These are phyloP conservation scores for Phasia obesa DNA, from an alignment of 2,888 invertebrate genomes.

Conservation along the genomic window DNA sequence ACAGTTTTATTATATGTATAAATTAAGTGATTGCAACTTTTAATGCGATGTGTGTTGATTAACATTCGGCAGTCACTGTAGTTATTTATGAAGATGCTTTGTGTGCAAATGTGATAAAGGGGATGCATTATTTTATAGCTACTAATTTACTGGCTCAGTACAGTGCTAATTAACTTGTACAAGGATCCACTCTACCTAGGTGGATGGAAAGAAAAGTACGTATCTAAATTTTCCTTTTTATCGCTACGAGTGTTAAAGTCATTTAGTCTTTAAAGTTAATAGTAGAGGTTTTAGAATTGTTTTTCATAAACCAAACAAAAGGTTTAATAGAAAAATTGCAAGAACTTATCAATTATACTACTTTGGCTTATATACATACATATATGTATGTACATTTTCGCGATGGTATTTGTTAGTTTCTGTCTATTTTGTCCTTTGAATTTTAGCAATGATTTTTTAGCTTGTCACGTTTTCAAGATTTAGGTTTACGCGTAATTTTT, in stretches of 20 bases:
- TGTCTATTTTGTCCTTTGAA: slow-evolving; percentile 45
- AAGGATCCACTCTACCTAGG: slow-evolving; percentile 19
- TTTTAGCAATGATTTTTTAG: slow-evolving; percentile 53
- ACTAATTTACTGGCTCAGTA: slow-evolving; percentile 65
- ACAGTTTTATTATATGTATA: too few relatives aligned
- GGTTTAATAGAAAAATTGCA: neutral
- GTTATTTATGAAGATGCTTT: neutral
- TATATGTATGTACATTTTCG: too few relatives aligned
- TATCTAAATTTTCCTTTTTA: too few relatives aligned
- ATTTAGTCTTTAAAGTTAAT: too few relatives aligned
- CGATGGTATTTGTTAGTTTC: slow-evolving; percentile 15
- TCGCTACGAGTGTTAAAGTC: too few relatives aligned
- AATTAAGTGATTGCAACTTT: too few relatives aligned
- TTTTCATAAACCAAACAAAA: neutral
- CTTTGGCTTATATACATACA: neutral
- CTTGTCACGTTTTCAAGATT: slow-evolving; percentile 69
- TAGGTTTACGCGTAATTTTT: slow-evolving; percentile 70
- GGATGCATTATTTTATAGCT: slow-evolving; percentile 69
- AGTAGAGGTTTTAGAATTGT: too few relatives aligned
- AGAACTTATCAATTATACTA: slow-evolving; percentile 26
- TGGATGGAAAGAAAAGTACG: slow-evolving; percentile 3
- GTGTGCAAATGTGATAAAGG: slow-evolving; percentile 21
- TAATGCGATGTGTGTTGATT: too few relatives aligned
- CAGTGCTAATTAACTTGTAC: slow-evolving; percentile 67
- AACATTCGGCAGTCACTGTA: slow-evolving; percentile 10